Evolutionary conservation across 2,888 invertebrate genomes (phyloP).

Genomic region (Polyommatus iphigenia): DNA sequence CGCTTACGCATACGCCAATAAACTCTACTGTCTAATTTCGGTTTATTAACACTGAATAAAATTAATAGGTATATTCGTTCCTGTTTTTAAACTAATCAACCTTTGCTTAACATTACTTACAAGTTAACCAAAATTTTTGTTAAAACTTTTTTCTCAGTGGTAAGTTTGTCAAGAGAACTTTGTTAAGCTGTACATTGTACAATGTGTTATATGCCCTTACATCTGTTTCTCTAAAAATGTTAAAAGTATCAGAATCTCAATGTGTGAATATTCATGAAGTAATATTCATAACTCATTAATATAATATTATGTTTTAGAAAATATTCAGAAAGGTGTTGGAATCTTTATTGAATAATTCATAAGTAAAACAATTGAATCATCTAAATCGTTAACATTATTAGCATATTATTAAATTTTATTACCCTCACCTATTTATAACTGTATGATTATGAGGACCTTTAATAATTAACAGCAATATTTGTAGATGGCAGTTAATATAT

Average conservation of each 20-base stretch:
- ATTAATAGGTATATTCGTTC: too few relatives aligned
- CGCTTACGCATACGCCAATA: neutral
- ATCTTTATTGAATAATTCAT: neutral
- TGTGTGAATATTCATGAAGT: neutral
- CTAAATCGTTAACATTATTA: neutral
- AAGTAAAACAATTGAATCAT: neutral
- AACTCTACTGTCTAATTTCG: neutral
- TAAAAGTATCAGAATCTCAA: neutral
- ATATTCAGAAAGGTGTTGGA: neutral
- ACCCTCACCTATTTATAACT: neutral
- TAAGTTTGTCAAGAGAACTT: too few relatives aligned
- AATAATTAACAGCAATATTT: too few relatives aligned
- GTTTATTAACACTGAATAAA: too few relatives aligned
- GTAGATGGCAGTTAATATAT: too few relatives aligned
- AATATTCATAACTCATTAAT: neutral
- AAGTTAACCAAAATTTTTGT: too few relatives aligned
- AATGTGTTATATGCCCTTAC: too few relatives aligned
- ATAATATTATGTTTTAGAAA: neutral
- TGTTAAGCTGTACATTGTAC: too few relatives aligned
- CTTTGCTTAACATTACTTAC: too few relatives aligned
- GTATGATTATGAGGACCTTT: neutral
- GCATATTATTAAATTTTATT: neutral
- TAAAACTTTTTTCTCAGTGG: too few relatives aligned
- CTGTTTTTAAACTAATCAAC: too few relatives aligned
- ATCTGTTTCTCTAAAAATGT: neutral